Conservation (phyloP, 2,797 vertebrate species). For the Rachycentron canadum region DNA sequence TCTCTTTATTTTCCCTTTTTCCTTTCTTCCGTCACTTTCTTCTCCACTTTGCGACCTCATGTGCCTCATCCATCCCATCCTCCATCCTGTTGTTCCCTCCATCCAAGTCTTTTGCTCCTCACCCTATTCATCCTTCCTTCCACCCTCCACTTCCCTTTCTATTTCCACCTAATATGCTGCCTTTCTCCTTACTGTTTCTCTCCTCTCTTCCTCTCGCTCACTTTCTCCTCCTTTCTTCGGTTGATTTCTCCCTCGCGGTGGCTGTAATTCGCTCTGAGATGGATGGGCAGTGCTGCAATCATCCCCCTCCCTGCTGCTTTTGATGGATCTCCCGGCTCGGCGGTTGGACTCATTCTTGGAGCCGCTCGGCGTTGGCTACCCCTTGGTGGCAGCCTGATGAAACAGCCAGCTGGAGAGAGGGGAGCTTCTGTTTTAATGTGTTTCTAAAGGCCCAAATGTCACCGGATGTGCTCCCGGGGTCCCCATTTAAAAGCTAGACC, state of each 20-base stretch:
- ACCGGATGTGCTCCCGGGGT: not conserved
- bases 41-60: not conserved
- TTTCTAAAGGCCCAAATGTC: slow-evolving; percentile 25
- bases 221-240: not conserved
- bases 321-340: slow-evolving; percentile 61
- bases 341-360: slow-evolving; percentile 28
- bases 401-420: not conserved
- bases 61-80: not conserved
- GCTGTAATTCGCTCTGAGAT: slow-evolving; percentile 66
- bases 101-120: no score
- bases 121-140: not conserved
- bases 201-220: not conserved
- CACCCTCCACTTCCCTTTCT: not conserved
- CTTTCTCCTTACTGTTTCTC: not conserved
- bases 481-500: slow-evolving; percentile 4
- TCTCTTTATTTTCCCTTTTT: no score
- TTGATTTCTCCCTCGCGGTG: slow-evolving; percentile 45
- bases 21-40: not conserved
- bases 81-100: no score
- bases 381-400: slow-evolving; percentile 45
- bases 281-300: slow-evolving; percentile 58
- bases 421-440: slow-evolving; percentile 31
- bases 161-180: no score
- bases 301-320: slow-evolving; percentile 23
- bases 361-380: slow-evolving; percentile 3